Evolutionary conservation across 2,888 invertebrate genomes (phyloP).

Genomic region (Zygogramma bicolorata): DNA sequence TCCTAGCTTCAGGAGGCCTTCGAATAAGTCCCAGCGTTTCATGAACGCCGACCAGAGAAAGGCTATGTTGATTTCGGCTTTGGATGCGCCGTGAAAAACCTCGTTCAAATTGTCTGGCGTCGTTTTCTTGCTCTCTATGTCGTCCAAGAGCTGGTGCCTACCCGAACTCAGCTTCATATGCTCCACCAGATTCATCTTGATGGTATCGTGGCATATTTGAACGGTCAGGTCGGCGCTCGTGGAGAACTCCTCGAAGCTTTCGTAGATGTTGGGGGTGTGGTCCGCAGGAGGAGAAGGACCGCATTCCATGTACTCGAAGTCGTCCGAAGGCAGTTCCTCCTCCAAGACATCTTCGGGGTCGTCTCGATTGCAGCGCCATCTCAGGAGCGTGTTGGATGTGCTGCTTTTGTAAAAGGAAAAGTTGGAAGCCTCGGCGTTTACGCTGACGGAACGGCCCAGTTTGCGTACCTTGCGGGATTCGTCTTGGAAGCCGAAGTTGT

Average conservation of each 20-base stretch:
- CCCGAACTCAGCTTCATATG: constrained; percentile 79
- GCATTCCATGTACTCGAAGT: constrained; percentile 83
- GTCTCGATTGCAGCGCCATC: constrained; percentile 58
- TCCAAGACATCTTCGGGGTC: constrained; percentile 70
- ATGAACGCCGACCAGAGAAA: constrained; percentile 82
- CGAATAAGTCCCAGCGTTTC: constrained; percentile 76
- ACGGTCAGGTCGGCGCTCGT: constrained; percentile 75
- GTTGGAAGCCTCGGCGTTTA: constrained; percentile 63
- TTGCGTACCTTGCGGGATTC: constrained; percentile 53
- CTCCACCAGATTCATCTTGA: constrained; percentile 80
- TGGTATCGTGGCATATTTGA: constrained; percentile 79
- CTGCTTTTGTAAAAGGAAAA: constrained; percentile 63
- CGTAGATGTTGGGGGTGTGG: constrained; percentile 84
- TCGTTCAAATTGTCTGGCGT: constrained; percentile 70
- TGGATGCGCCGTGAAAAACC: constrained; percentile 71
- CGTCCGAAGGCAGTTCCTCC: constrained; percentile 77
- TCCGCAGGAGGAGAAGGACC: constrained; percentile 85
- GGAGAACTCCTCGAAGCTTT: constrained; percentile 78
- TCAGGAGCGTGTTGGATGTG: constrained; percentile 47
- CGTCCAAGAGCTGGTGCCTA: constrained; percentile 77
- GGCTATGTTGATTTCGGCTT: constrained; percentile 78
- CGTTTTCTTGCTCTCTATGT: constrained; percentile 78
- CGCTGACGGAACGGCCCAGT: constrained; percentile 66
- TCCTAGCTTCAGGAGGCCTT: constrained; percentile 74
- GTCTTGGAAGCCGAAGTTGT: constrained; percentile 65